Percentiles rank a stretch among this genome's conserved stretches.
These are phyloP conservation scores for Caprella mutica DNA, from an alignment of 2,888 invertebrate species.

Conservation along the genomic window DNA sequence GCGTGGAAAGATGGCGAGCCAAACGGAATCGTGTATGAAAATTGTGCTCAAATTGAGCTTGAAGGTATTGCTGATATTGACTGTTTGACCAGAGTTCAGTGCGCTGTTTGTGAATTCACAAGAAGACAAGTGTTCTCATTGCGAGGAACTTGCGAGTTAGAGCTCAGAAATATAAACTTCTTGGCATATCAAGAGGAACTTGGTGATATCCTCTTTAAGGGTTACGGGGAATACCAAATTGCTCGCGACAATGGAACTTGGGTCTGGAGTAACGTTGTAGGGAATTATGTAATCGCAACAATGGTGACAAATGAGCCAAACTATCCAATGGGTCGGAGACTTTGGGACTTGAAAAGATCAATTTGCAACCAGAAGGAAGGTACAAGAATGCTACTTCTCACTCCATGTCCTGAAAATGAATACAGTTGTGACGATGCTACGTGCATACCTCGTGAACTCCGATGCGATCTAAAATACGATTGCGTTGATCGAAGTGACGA, in stretches of 20 bases:
- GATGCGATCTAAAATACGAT: conserved; percentile 32
- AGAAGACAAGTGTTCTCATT: conserved; percentile 18
- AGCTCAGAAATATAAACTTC: conserved; percentile 27
- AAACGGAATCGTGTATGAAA: conserved; percentile 26
- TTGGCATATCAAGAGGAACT: conserved; percentile 24
- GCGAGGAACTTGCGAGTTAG: conserved; percentile 26
- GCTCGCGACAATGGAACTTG: conserved; percentile 11
- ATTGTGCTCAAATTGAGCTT: conserved; percentile 19
- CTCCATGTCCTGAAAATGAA: conserved; percentile 17
- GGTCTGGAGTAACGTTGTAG: conserved; percentile 22
- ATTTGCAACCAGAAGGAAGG: conserved; percentile 22
- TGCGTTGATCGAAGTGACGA: conserved; percentile 29
- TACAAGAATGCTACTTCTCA: conserved; percentile 17
- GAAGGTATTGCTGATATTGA: conserved; percentile 25
- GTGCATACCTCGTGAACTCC: conserved; percentile 18
- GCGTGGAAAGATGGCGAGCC: conserved; percentile 24
- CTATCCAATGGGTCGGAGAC: conserved; percentile 27
- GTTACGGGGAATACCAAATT: conserved; percentile 30
- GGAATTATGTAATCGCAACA: conserved; percentile 13
- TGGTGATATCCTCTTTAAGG: conserved; percentile 17
- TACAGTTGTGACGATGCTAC: conserved; percentile 30
- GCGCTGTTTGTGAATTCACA: conserved; percentile 17
- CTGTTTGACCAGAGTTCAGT: conserved; percentile 19
- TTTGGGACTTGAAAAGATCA: conserved; percentile 16
- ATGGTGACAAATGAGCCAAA: conserved; percentile 20